Base-by-base conservation (phyloP, 2,888 invertebrate genomes). In the Phaonia tiefii region DNA sequence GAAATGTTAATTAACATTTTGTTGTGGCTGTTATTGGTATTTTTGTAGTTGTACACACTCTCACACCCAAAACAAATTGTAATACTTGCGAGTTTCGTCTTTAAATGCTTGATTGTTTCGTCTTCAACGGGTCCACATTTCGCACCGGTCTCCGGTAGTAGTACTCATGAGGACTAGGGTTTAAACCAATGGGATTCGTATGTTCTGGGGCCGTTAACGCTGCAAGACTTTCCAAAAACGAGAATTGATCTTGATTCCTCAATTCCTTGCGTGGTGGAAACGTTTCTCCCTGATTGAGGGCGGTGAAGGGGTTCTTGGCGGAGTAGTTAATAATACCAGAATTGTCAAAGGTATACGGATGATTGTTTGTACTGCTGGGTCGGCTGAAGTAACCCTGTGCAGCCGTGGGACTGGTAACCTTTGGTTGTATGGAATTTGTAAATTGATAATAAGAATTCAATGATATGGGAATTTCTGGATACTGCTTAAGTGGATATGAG, bases 201-300 rank as follows among this genome's bases (percentile, higher is more conserved):
- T 83, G 75, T 10, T 83, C 44, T 2, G 83, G 74, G 11, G 81
- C 63, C 1, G 84, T 77, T n/a, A 75, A 77, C 0, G 75, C 72
- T 3, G 81, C 86, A 37, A 89, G 83, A 25, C 84, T 89, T 72
- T 89, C 89, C 65, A 89, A 82, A 54, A 86, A 89, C 2, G 89
- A 89, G 0, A 82, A 85, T 54, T 88, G 82, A 75, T 82, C 84
- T 73, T 84, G 44, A 75, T 84, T 85, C 20, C 88, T 83, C 0
- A 84, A 84, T 58, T 86, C 89, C 67, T 88, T 89, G 73, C 78
- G 86, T 37, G 88, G 89, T 26, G 89, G 89, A 17, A 90, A 86
- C 1, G 88, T 82, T 83, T 90, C 90, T 10, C 89, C 90, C 46
- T 88, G 87, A 76, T 91, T 91, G 1, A 91, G 85, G 0, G 89